A percentile compares a stretch with the other conserved stretches of the same genome.
Evolutionary conservation across 2,113 vertebrate species (phyloP).

Genomic region (Prunella fulvescens): DNA sequence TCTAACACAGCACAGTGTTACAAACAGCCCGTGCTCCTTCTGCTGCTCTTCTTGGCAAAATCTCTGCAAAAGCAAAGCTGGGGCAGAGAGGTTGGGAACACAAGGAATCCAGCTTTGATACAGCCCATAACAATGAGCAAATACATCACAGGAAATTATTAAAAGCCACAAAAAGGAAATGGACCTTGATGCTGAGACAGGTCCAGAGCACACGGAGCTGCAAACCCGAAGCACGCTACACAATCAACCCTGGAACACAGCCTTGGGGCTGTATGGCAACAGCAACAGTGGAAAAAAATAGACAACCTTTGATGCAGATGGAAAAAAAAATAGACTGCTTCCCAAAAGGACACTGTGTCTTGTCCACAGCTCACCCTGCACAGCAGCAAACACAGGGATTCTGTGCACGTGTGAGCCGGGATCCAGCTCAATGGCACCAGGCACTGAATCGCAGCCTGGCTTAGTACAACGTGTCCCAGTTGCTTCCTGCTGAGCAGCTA

Average conservation of each 20-base stretch:
- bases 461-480: slow-evolving; percentile 32
- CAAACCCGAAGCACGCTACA: background rate
- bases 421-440: background rate
- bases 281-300: background rate
- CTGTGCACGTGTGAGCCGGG: background rate
- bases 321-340: background rate
- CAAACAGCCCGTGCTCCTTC: background rate
- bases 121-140: background rate
- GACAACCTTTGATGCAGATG: background rate
- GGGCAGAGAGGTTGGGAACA: background rate
- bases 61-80: background rate
- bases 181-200: background rate
- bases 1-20: rapidly evolving
- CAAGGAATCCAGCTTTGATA: background rate
- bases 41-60: background rate
- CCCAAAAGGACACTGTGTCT: slow-evolving; percentile 28
- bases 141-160: slow-evolving; percentile 41
- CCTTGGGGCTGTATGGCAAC: background rate
- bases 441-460: background rate
- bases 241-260: background rate
- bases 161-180: slow-evolving; percentile 39
- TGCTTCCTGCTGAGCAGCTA: slow-evolving; percentile 42
- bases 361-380: background rate
- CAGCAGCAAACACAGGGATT: background rate
- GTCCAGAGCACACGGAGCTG: background rate